Conservation (phyloP, 2,888 invertebrate species). For the Hirtodrosophila confusa region DNA sequence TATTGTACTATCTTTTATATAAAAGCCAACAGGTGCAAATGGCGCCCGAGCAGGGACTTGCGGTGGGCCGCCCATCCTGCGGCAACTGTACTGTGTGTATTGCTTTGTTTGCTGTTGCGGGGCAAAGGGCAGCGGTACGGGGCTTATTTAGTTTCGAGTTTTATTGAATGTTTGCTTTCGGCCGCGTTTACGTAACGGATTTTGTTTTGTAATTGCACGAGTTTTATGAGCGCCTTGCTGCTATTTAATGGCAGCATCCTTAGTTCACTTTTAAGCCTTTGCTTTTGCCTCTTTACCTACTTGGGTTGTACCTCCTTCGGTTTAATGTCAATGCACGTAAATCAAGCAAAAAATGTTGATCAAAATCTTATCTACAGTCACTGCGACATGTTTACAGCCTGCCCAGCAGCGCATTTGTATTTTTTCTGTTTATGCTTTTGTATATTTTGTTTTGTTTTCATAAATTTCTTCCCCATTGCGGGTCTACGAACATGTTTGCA, state of each 20-base stretch:
- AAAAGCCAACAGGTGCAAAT: constrained; percentile 58
- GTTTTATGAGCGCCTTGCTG: constrained; percentile 48
- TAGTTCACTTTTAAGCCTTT: constrained; percentile 31
- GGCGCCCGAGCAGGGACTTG: constrained; percentile 1
- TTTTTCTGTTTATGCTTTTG: constrained; percentile 2
- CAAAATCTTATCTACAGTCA: constrained; percentile 37
- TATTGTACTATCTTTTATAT: constrained; percentile 18
- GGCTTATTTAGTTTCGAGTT: constrained; percentile 61
- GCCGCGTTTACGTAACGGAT: constrained; percentile 45
- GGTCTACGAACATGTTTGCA: constrained; percentile 10
- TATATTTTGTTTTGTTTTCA: constrained; percentile 14
- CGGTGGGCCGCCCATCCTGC: neutral
- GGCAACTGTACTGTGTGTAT: neutral
- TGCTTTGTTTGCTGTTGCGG: constrained; percentile 7
- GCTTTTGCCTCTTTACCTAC: neutral
- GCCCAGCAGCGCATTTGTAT: constrained; percentile 13
- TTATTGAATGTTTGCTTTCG: constrained; percentile 61
- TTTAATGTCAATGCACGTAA: constrained; percentile 42
- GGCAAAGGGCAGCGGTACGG: too few species aligned
- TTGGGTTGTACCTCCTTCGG: neutral
- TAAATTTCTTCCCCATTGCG: constrained; percentile 15
- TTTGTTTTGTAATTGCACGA: constrained; percentile 61
- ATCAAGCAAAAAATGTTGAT: constrained; percentile 38
- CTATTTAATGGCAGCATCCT: constrained; percentile 33
- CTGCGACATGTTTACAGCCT: constrained; percentile 38